Evolutionary conservation across 2,113 vertebrate genomes (phyloP).

Genomic region (Colistium nudipinnis): DNA sequence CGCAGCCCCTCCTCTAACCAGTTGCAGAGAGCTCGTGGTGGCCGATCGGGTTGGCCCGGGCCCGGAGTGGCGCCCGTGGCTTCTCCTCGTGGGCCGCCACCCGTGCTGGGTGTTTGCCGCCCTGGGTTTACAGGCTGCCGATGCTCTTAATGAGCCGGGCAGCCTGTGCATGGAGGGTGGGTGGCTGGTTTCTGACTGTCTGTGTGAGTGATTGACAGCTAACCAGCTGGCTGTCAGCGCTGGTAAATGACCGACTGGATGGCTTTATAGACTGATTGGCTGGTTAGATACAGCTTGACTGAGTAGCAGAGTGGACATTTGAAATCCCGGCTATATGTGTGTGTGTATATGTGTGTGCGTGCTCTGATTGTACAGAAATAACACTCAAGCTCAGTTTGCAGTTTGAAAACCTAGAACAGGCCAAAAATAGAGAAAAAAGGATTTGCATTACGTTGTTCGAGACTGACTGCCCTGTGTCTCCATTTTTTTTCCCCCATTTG

Average conservation of each 20-base stretch:
- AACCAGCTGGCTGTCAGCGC: constrained; percentile 40
- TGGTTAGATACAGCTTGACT: background rate
- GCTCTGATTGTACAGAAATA: background rate
- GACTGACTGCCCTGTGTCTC: constrained; percentile 9
- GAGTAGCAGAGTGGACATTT: background rate
- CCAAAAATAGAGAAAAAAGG: background rate
- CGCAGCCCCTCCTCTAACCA: constrained; percentile 85
- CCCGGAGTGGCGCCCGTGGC: constrained; percentile 93
- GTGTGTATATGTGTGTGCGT: too few species aligned
- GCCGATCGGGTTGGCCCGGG: constrained; percentile 91
- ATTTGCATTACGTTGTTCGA: constrained; percentile 4
- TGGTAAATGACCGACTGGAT: background rate
- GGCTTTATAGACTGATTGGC: background rate
- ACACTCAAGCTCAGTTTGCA: background rate
- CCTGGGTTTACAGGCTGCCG: constrained; percentile 87
- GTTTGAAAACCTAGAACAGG: constrained; percentile 1
- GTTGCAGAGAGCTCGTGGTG: constrained; percentile 98
- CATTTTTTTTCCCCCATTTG: constrained; percentile 12
- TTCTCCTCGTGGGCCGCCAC: constrained; percentile 86
- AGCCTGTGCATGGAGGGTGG: constrained; percentile 88
- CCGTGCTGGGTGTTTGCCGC: constrained; percentile 62
- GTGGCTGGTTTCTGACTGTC: constrained; percentile 60
- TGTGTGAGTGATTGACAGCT: background rate
- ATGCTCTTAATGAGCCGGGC: constrained; percentile 96
- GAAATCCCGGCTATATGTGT: too few species aligned